Evolutionary conservation across 2,797 vertebrate species (phyloP), one percentile per base, ranked within the genome.

Genomic region (Vipera ursinii): DNA sequence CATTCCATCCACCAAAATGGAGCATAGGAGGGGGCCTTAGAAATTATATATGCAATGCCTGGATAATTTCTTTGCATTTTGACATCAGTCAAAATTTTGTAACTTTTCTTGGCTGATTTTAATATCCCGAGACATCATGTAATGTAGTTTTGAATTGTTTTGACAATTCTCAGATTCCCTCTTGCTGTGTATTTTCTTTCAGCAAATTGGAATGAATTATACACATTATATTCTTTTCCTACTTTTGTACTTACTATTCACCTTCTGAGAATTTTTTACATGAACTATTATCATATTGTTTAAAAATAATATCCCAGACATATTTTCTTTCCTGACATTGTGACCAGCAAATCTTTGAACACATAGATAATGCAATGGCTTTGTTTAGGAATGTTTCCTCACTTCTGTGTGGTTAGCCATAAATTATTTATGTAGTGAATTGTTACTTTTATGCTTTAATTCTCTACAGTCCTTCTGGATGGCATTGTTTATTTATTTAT

Each of bases 401-500:
- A 2, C 38, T 2, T 4, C 73, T 94, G 20, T 92, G n/a, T 48
- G 51, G n/a, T 13, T 61, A 88, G 53, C 24, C 6, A 90, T 32
- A 10, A 63, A 92, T 78, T 86, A 56, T 95, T 95, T 95, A 28
- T 86, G 63, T 78, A 60, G 86, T 13, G 24, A 22, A 60, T 73
- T 85, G 0, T 60, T 94, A 13, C 65, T 91, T 94, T 89, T 94
- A 28, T 28, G 24, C 44, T 90, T 78, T 90, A 73, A 92, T 78
- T 73, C 61, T 87, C 89, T 69, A 24, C 78, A 86, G 88, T 87
- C 51, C 51, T 92, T 78, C 55, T 55, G 4, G 26, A 59, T 48
- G 26, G 38, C 4, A 53, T 73, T 86, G 22, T 65, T 92, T 85
- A 86, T 56, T n/a, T n/a, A n/a, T n/a, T n/a, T n/a, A n/a, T n/a